Conservation (phyloP, 1,140 invertebrate species). For the Choristoneura fumiferana region DNA sequence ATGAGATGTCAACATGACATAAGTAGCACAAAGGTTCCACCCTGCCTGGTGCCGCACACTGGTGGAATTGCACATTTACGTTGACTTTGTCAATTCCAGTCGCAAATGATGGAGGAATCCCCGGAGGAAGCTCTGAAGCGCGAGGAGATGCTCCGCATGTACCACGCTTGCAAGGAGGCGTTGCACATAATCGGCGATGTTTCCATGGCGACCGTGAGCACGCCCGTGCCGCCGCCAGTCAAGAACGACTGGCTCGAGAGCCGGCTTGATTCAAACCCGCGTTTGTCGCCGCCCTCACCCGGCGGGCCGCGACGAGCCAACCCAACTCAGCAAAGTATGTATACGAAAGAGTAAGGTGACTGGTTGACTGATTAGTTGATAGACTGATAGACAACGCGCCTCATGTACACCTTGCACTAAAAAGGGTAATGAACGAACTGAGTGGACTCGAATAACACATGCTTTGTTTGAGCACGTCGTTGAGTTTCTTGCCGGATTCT, state of each 20-base stretch:
- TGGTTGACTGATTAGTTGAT: too few species aligned
- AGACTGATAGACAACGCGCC: too few species aligned
- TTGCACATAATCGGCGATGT: slow-evolving; percentile 98
- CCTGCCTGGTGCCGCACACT: too few species aligned
- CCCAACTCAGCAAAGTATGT: slow-evolving; percentile 71
- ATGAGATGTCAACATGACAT: too few species aligned
- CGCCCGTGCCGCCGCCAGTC: slow-evolving; percentile 93
- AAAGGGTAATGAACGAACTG: too few species aligned
- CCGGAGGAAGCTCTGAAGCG: slow-evolving; percentile 97
- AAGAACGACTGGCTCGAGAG: slow-evolving; percentile 93
- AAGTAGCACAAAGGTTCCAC: too few species aligned
- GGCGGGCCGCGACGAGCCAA: slow-evolving; percentile 79
- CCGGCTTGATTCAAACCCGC: slow-evolving; percentile 88
- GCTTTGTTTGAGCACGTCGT: too few species aligned
- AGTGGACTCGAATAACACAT: too few species aligned
- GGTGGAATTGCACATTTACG: background rate
- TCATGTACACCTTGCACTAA: too few species aligned
- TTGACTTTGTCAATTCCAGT: slow-evolving; percentile 75
- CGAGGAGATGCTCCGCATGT: slow-evolving; percentile 99
- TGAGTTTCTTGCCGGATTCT: too few species aligned
- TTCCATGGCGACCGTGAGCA: slow-evolving; percentile 96
- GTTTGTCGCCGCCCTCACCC: slow-evolving; percentile 91
- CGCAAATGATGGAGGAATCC: slow-evolving; percentile 99
- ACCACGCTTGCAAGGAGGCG: slow-evolving; percentile 99
- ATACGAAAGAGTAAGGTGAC: too few species aligned